Base-by-base conservation (phyloP, 2,888 invertebrate genomes). In the Idaea dimidiata region DNA sequence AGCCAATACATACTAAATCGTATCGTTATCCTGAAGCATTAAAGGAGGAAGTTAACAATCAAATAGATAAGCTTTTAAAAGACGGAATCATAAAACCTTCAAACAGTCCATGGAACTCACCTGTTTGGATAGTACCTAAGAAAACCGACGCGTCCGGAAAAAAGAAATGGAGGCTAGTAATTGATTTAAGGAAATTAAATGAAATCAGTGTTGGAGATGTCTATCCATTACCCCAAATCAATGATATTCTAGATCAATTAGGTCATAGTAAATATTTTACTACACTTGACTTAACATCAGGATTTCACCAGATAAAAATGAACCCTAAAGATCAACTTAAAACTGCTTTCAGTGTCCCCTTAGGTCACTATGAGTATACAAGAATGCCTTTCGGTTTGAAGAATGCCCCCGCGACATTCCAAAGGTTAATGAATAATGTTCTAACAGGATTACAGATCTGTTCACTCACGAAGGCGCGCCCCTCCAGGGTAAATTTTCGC, bases 1-100 rank as follows among this genome's bases (percentile, higher is more conserved):
- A 87, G n/a, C 66, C 32, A 76, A 74, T 0, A 65, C 66, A 17
- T 32, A 7, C n/a, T n/a, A 73, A 72, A 59, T 68, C 69, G 0
- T 71, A 72, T 57, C 63, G 72, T 14, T 57, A 70, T 18, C 72
- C 75, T 1, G 56, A 70, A 14, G 32, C 63, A 5, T 60, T 59
- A 56, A 68, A 67, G 59, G 0, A 14, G 0, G 69, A 73, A 65
- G 62, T 72, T 31, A 31, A 68, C 2, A 70, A 59, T 33, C 70
- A 71, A 57, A 57, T 74, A 7, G 10, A 65, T 7, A 16, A 65
- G 17, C 66, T 72, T 67, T 53, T 70, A 58, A 16, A 61, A 8
- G 58, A 73, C 1, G 67, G 58, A 32, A 68, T 71, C 17, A 71
- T 73, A 57, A 69, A 67, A 57, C 24, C 43, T 33, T 8, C 61